Conservation (phyloP, 1,140 invertebrate genomes). For the Apolygus lucorum region DNA sequence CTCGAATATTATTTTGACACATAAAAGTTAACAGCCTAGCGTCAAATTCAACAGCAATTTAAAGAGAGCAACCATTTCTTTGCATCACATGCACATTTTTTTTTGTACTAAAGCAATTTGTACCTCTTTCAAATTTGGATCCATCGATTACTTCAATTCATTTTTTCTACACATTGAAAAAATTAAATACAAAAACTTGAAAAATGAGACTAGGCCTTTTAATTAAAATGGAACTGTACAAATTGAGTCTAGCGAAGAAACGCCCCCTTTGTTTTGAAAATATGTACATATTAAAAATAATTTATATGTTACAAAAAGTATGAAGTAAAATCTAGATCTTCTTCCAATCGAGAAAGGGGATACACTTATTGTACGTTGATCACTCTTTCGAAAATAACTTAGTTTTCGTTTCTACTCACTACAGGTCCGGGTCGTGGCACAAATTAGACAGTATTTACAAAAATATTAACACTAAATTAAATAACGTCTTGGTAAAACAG, state of each 20-base stretch:
- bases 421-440: constrained; percentile 1
- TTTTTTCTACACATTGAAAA: background rate
- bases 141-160: constrained; percentile 3
- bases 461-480: background rate
- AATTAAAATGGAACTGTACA: background rate
- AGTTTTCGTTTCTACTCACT: background rate
- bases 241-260: background rate
- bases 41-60: background rate
- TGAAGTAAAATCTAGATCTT: background rate
- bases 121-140: background rate
- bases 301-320: constrained; percentile 1
- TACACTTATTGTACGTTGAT: constrained; percentile 11
- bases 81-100: background rate
- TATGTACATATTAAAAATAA: constrained; percentile 15
- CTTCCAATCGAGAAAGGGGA: background rate
- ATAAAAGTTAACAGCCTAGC: background rate
- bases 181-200: background rate
- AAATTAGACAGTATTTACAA: background rate
- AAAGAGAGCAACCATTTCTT: background rate
- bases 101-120: constrained; percentile 6
- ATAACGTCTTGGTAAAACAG: background rate
- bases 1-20: constrained; percentile 3
- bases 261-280: background rate
- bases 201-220: constrained; percentile 8
- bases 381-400: constrained; percentile 9